Evolutionary conservation across 2,113 vertebrate species (phyloP).

Genomic region (Caranx melampygus): DNA sequence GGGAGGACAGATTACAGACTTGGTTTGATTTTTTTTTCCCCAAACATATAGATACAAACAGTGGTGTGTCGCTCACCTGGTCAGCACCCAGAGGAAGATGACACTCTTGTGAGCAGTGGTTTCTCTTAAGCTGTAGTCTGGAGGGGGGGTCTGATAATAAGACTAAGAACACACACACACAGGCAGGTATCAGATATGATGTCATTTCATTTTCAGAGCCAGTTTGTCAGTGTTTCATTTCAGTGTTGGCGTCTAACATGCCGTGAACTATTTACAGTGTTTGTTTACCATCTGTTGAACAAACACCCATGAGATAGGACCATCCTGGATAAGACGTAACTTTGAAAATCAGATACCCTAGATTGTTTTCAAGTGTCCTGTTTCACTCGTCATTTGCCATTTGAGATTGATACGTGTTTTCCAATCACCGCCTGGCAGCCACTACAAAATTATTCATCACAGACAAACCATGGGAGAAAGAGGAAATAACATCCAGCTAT

Average conservation of each 20-base stretch:
- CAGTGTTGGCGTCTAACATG: not conserved
- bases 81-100: constrained; percentile 97
- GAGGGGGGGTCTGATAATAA: constrained; percentile 91
- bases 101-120: constrained; percentile 91
- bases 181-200: not conserved
- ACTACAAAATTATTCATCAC: not conserved
- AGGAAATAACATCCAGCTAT: not conserved
- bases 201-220: not conserved
- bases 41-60: accelerated
- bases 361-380: constrained; percentile 48
- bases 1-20: not conserved
- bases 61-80: constrained; percentile 85
- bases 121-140: constrained; percentile 85
- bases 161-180: constrained; percentile 3
- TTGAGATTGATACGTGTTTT: constrained; percentile 15
- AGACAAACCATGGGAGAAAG: not conserved
- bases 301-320: not conserved
- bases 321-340: constrained; percentile 19
- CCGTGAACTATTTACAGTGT: constrained; percentile 2
- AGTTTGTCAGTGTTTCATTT: not conserved
- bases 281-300: constrained; percentile 40
- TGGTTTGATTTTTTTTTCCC: not conserved
- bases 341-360: constrained; percentile 9
- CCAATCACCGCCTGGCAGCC: not conserved
- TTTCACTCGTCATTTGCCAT: constrained; percentile 51